Conservation (phyloP, 1,140 invertebrate genomes). For the Brachionus sp. region DNA sequence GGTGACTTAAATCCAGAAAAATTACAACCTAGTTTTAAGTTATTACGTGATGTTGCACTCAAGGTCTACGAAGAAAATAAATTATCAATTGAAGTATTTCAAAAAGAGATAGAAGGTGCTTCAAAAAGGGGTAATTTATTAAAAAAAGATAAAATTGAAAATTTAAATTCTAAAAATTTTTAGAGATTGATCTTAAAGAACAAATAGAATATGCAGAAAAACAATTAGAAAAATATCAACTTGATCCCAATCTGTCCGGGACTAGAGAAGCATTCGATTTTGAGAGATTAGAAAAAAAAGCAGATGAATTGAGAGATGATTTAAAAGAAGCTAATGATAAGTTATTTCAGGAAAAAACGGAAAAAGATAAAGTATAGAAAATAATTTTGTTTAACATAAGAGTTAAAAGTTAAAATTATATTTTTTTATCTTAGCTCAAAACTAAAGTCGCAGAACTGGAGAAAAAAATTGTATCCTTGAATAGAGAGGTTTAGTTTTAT, state of each 20-base stretch:
- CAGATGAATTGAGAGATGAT: neutral
- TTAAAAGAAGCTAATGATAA: neutral
- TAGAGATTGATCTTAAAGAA: conserved; percentile 32
- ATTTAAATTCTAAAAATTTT: neutral
- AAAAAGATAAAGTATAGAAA: conserved; percentile 16
- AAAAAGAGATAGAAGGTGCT: conserved; percentile 10
- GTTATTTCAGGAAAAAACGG: neutral
- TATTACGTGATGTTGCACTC: neutral
- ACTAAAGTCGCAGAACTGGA: neutral
- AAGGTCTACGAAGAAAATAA: conserved; percentile 33
- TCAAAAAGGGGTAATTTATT: neutral
- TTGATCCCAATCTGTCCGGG: neutral
- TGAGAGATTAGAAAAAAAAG: conserved; percentile 3
- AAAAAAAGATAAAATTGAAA: neutral
- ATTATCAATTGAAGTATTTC: neutral
- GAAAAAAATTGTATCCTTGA: neutral
- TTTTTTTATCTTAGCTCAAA: neutral
- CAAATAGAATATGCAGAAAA: conserved; percentile 20
- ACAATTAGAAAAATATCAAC: conserved; percentile 17
- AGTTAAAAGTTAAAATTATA: neutral
- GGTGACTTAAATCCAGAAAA: neutral
- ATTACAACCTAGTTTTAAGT: neutral
- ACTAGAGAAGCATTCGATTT: conserved; percentile 5
- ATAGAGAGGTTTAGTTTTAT: neutral
- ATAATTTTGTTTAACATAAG: neutral